These are phyloP conservation scores for Lepeophtheirus salmonis DNA, from an alignment of 1,140 invertebrate species.

Conservation along the genomic window DNA sequence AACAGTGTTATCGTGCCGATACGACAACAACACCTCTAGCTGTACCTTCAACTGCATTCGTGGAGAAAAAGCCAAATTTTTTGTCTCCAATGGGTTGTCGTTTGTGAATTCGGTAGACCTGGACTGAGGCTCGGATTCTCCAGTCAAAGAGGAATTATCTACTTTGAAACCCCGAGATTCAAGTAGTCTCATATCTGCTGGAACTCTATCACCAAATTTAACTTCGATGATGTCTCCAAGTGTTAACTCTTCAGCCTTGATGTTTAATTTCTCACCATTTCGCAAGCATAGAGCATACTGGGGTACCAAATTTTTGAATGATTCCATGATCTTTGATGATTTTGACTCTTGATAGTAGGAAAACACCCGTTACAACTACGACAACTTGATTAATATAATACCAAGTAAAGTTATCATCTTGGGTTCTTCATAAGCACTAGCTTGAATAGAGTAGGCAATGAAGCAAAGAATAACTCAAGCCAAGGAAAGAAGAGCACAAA, in stretches of 20 bases:
- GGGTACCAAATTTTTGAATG: too few relatives aligned
- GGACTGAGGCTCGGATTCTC: too few relatives aligned
- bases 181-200: slow-evolving; percentile 60
- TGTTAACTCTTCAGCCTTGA: slow-evolving; percentile 43
- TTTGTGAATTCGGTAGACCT: slow-evolving; percentile 43
- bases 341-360: too few relatives aligned
- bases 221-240: slow-evolving; percentile 64
- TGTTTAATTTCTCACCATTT: slow-evolving; percentile 46
- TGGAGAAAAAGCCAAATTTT: slow-evolving; percentile 50
- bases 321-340: too few relatives aligned
- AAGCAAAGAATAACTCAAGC: slow-evolving; percentile 49
- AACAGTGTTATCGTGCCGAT: slow-evolving; percentile 64
- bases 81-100: slow-evolving; percentile 44
- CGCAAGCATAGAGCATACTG: slow-evolving; percentile 32
- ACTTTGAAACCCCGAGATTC: slow-evolving; percentile 48
- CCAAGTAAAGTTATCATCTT: slow-evolving; percentile 53
- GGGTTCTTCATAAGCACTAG: slow-evolving; percentile 27
- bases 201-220: slow-evolving; percentile 56
- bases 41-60: too few relatives aligned
- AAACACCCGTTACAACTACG: slow-evolving; percentile 86
- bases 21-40: slow-evolving; percentile 56
- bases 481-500: slow-evolving; percentile 54
- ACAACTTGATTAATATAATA: slow-evolving; percentile 80
- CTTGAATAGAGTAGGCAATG: slow-evolving; percentile 38
- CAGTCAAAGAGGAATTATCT: slow-evolving; percentile 54